Evolutionary conservation across 2,113 vertebrate genomes (phyloP), one percentile per base, ranked within the genome.

Genomic region (Rousettus leschenaultii): DNA sequence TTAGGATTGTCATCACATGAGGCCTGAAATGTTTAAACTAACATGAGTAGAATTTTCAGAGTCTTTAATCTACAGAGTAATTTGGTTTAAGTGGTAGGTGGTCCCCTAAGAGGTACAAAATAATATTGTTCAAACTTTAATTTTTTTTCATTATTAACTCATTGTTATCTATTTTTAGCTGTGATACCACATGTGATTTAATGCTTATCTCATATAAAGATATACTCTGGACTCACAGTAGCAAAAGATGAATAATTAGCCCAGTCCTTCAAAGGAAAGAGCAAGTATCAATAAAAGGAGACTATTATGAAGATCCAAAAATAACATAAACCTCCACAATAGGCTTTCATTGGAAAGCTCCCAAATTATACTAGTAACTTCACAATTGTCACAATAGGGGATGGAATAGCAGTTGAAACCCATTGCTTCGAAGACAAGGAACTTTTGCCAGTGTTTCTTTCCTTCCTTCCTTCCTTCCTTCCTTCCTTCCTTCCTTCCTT

Each of bases 231-330:
- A 51, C 28, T 71, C 33, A 77, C 30, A 45, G 35, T 21, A 45
- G 45, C 38, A 75, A 59, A 93, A 86, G n/a, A 63, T 0, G 73
- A 13, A 70, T 21, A 71, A 73, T 55, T 35, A 77, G 43, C 15
- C 7, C 18, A 79, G 71, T 79, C 57, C 86, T 97, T 84, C 83
- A 93, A 86, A 57, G 33, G n/a, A 74, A 94, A 70, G 91, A 66
- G 89, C 68, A 94, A 94, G 55, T 80, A 90, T 66, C 71, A 97
- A 94, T 96, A 73, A 97, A 97, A 94, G 43, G 28, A 83, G 97
- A 95, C 16, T 68, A 65, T 57, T 83, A 40, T 45, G 89, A 71
- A 97, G 66, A 94, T 97, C 91, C 80, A 79, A 84, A 96, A 95
- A 86, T 94, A 86, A 38, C 40, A 77, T n/a, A 96, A 86, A 94